A percentile compares a stretch with the other conserved stretches of the same genome.
Conservation (phyloP, 2,888 invertebrate genomes). For the Hofmannophila pseudospretella region DNA sequence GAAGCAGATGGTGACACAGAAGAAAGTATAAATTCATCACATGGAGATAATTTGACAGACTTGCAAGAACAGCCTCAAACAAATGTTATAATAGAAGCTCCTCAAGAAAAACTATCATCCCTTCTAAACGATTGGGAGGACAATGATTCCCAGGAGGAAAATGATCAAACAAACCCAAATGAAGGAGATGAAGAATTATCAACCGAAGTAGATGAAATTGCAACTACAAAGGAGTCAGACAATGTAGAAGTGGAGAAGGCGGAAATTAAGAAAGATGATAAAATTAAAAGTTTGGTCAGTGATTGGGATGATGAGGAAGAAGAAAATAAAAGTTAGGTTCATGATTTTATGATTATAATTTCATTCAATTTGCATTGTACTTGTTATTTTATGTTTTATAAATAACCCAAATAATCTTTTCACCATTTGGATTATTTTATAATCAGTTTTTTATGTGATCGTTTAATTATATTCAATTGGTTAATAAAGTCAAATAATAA, state of each 20-base stretch:
- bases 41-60: slow-evolving; percentile 25
- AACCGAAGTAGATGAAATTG: not conserved
- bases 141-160: slow-evolving; percentile 62
- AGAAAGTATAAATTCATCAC: slow-evolving; percentile 32
- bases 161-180: slow-evolving; percentile 14
- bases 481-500: too few relatives aligned
- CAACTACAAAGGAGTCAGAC: not conserved
- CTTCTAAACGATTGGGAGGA: slow-evolving; percentile 73
- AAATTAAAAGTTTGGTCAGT: slow-evolving; percentile 66
- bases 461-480: too few relatives aligned
- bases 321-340: slow-evolving; percentile 5
- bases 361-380: too few relatives aligned
- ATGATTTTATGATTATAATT: too few relatives aligned
- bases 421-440: too few relatives aligned
- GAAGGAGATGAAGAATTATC: not conserved
- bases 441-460: too few relatives aligned
- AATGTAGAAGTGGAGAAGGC: not conserved
- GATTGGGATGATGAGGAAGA: slow-evolving; percentile 74
- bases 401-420: too few relatives aligned
- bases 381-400: too few relatives aligned
- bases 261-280: slow-evolving; percentile 36
- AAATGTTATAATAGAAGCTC: slow-evolving; percentile 14
- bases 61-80: slow-evolving; percentile 17
- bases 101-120: slow-evolving; percentile 55
- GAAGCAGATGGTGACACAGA: slow-evolving; percentile 17